Evolutionary conservation across 2,888 invertebrate species (phyloP).

Genomic region (Oligia latruncula): DNA sequence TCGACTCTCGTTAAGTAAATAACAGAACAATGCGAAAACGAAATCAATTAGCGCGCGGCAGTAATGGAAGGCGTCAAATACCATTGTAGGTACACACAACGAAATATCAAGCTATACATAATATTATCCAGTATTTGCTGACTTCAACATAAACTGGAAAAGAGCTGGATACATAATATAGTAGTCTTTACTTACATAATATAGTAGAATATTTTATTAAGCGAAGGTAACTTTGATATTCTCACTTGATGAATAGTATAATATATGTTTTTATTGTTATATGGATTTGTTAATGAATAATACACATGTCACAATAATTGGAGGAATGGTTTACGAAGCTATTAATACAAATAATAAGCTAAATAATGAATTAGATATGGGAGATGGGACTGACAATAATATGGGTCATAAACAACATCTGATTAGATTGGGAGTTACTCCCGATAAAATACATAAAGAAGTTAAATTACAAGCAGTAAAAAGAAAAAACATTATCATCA

Average conservation of each 20-base stretch:
- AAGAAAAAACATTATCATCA: not conserved
- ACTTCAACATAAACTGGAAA: not conserved
- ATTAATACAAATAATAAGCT: not conserved
- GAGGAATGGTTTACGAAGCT: not conserved
- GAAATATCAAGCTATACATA: not conserved
- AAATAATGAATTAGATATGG: not conserved
- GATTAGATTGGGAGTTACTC: not conserved
- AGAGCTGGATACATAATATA: not conserved
- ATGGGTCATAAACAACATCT: not conserved
- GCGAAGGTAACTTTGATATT: not conserved
- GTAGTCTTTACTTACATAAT: not conserved
- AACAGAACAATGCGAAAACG: conserved; percentile 29
- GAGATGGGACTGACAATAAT: not conserved
- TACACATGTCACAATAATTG: not conserved
- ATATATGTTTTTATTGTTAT: not conserved
- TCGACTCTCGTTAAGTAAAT: conserved; percentile 12
- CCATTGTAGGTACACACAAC: not conserved
- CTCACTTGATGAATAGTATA: not conserved
- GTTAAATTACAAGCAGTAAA: not conserved
- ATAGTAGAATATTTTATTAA: not conserved
- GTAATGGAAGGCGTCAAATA: conserved; percentile 22
- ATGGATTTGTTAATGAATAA: not conserved
- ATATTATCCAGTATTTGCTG: not conserved
- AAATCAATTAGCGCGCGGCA: conserved; percentile 14
- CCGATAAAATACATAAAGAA: not conserved